phyloP scores from a whole-genome alignment of 2,113 vertebrate species.

The Fukomys damarensis region DNA sequence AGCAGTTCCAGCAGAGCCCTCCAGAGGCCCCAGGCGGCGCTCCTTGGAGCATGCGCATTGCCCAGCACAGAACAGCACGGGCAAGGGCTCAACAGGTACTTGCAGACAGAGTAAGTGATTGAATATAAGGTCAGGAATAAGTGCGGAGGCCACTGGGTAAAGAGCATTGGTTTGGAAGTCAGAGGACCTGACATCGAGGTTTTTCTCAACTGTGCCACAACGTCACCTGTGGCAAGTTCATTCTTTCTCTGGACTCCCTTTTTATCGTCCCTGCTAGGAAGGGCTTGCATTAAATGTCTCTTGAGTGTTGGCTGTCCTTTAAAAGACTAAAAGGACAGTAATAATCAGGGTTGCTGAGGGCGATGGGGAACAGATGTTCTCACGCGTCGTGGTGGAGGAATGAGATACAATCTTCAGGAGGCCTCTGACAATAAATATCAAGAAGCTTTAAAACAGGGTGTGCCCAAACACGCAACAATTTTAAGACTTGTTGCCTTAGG shows the following conservation, averaged over 20 bases:
- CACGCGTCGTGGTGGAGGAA: neutral
- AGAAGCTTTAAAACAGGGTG: neutral
- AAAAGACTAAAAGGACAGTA: neutral
- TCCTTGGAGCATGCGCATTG: neutral
- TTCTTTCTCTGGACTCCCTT: neutral
- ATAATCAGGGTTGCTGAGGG: neutral
- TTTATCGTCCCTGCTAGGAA: neutral
- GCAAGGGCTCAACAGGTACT: neutral
- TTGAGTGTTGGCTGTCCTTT: neutral
- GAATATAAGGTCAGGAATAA: neutral
- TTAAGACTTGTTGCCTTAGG: conserved; percentile 5
- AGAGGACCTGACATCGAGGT: neutral
- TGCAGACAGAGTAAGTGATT: neutral
- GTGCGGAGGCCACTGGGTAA: neutral
- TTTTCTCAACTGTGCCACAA: neutral
- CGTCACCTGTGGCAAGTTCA: neutral
- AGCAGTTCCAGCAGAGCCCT: neutral
- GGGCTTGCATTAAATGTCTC: neutral
- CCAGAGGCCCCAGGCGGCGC: neutral
- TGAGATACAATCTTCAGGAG: neutral
- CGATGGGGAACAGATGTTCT: neutral
- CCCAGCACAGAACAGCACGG: too few species aligned
- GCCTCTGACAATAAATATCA: neutral
- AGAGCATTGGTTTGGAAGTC: neutral
- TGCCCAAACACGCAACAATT: neutral